phyloP scores from a whole-genome alignment of 2,113 vertebrate species.

The Pterophyllum scalare region DNA sequence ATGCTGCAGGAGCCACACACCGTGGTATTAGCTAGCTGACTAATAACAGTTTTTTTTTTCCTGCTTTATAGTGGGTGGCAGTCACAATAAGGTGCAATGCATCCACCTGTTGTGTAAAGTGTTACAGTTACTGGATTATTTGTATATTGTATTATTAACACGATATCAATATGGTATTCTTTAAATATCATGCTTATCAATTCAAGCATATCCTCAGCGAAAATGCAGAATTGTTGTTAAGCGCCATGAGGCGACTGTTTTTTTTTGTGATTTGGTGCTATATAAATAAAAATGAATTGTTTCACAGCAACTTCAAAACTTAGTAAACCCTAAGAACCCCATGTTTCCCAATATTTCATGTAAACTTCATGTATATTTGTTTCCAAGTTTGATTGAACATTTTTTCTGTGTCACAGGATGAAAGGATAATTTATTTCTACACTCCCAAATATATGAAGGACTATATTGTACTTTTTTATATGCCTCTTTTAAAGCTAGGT shows the following conservation, averaged over 20 bases:
- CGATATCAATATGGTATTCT: neutral
- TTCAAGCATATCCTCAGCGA: neutral
- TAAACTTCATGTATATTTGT: no score
- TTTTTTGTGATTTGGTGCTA: no score
- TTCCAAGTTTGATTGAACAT: neutral
- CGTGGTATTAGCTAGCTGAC: neutral
- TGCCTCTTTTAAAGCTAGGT: neutral
- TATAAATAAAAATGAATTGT: no score
- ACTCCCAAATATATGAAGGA: neutral
- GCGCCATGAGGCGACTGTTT: no score
- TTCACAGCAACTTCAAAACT: neutral
- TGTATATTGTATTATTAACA: neutral
- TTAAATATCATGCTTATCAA: neutral
- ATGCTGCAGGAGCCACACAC: neutral
- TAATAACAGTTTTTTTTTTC: neutral
- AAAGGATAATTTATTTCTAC: neutral
- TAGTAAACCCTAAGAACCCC: no score
- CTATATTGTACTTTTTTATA: neutral
- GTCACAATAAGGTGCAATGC: no score
- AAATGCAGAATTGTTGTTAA: neutral
- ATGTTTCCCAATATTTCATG: no score
- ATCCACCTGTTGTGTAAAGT: neutral
- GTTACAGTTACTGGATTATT: neutral
- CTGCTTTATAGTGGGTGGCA: no score
- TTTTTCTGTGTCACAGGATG: neutral